Evolutionary conservation across 2,113 vertebrate genomes (phyloP), one percentile per base, ranked within the genome.

Genomic region (Seriola quinqueradiata): DNA sequence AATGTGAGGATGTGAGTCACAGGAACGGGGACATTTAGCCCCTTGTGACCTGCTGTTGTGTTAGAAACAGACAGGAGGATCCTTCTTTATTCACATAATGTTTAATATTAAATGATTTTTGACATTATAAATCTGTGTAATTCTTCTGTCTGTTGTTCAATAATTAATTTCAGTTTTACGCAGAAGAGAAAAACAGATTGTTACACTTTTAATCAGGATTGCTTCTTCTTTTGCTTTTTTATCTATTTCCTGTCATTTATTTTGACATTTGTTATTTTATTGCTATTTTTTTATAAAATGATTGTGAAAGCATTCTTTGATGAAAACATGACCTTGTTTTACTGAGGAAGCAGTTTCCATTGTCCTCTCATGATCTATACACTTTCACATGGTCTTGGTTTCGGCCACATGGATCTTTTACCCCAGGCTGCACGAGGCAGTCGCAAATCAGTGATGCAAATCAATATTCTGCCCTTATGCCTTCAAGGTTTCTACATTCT

Each of bases 1-100:
- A 12, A 44, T 28, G 68, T 82, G 88, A 85, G 75, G 13, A 50
- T 25, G 61, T 82, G 90, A 88, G 78, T 92, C 92, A 91, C 42
- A 68, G 82, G 10, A 71, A 17, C 4, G 0, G 57, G 57, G 36
- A 55, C 57, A 78, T 79, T 84, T 59, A 17, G 75, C 46, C 59
- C 9, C 64, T 36, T n/a, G 68, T 72, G 67, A 38, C 48, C 70
- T 55, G 50, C 57, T 58, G 50, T 10, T 12, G n/a, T 50, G 50
- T 13, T 73, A 32, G 68, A 70, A n/a, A 36, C 60, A 75, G 23
- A 70, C 8, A 1, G 11, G 52, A 70, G 23, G 16, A 40, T 75
- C 42, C 64, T 63, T 84, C 28, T 42, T 67, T 50, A 70, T 54
- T 77, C 59, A 75, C 50, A 19, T 52, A 17, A 67, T n/a, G 34